phyloP scores from a whole-genome alignment of 2,113 vertebrate species.

The Nanorana parkeri region DNA sequence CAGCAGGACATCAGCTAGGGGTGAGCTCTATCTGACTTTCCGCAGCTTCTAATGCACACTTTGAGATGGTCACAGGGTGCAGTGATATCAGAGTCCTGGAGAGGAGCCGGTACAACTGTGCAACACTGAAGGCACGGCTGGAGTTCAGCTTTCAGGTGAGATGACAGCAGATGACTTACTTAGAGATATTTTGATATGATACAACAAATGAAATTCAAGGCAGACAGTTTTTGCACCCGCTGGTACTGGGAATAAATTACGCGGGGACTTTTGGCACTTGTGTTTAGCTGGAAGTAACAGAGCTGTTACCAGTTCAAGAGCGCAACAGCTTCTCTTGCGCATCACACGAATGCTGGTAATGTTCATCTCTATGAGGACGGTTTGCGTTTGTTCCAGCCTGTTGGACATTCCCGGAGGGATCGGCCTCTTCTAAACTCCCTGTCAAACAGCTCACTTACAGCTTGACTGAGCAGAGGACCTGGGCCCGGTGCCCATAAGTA shows the following conservation, averaged over 20 bases:
- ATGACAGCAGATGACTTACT: too few relatives aligned
- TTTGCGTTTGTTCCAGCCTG: conserved; percentile 62
- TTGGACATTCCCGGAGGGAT: conserved; percentile 67
- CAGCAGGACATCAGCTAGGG: too few relatives aligned
- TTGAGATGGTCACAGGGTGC: too few relatives aligned
- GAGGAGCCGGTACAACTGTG: too few relatives aligned
- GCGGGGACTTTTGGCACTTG: neutral
- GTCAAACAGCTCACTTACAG: conserved; percentile 65
- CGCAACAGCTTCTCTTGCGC: neutral
- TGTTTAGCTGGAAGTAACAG: conserved; percentile 28
- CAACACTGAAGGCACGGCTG: too few relatives aligned
- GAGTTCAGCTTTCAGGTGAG: too few relatives aligned
- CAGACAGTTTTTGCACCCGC: too few relatives aligned
- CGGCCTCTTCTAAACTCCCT: conserved; percentile 62
- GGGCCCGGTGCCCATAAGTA: conserved; percentile 69
- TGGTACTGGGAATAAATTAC: neutral
- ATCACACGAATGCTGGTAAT: conserved; percentile 60
- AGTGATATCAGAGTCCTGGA: too few relatives aligned
- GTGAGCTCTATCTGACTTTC: too few relatives aligned
- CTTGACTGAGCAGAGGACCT: conserved; percentile 68
- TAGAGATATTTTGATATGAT: too few relatives aligned
- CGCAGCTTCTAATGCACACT: too few relatives aligned
- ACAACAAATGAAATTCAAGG: too few relatives aligned
- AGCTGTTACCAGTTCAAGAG: neutral
- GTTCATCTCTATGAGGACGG: conserved; percentile 60